Evolutionary conservation across 2,113 vertebrate species (phyloP).

Genomic region (Sylvilagus bachmani): DNA sequence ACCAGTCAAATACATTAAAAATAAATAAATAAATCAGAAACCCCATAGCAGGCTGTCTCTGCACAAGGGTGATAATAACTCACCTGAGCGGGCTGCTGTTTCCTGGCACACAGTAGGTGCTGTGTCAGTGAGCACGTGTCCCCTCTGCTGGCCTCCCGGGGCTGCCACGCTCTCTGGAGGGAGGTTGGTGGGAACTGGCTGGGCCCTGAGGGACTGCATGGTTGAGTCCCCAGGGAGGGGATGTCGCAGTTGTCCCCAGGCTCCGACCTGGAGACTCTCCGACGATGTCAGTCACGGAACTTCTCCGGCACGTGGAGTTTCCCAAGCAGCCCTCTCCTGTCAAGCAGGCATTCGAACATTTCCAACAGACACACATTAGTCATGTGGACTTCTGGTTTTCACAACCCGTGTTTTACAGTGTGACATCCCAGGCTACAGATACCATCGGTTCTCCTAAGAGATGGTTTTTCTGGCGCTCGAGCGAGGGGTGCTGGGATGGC

Average conservation of each 20-base stretch:
- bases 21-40: not conserved
- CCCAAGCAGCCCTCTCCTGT: not conserved
- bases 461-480: conserved; percentile 26
- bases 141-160: not conserved
- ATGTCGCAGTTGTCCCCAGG: not conserved
- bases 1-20: no score
- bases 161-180: not conserved
- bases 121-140: accelerated
- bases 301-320: not conserved
- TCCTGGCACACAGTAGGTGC: not conserved
- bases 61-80: not conserved
- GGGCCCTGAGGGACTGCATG: not conserved
- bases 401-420: conserved; percentile 40
- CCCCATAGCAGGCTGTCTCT: not conserved
- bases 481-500: not conserved
- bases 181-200: not conserved
- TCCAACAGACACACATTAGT: conserved; percentile 34
- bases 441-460: conserved; percentile 61
- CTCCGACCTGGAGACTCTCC: not conserved
- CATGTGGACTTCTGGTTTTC: conserved; percentile 53
- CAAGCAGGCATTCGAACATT: conserved; percentile 48
- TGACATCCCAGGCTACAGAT: conserved; percentile 54
- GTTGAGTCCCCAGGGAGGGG: not conserved
- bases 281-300: not conserved
- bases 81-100: not conserved